These are phyloP conservation scores for Prunella himalayana DNA, from an alignment of 2,113 vertebrate species.

Conservation along the genomic window DNA sequence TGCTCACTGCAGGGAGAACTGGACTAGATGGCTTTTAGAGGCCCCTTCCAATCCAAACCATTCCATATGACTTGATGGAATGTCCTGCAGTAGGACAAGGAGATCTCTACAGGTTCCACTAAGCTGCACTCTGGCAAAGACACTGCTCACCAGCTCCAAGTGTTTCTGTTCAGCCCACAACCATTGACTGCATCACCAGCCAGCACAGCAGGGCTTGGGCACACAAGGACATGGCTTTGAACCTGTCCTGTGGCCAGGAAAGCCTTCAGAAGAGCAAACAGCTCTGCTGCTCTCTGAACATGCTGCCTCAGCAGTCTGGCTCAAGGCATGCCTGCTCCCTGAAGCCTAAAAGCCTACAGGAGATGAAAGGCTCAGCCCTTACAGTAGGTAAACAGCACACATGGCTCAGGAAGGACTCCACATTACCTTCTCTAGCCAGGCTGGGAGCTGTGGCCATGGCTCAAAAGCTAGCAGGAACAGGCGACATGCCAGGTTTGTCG, in stretches of 20 bases:
- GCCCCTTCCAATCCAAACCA: background rate
- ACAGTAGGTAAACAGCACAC: background rate
- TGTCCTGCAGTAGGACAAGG: background rate
- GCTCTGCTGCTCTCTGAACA: background rate
- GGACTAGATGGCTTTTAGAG: background rate
- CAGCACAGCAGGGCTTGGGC: background rate
- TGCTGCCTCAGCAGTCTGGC: background rate
- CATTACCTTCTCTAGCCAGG: background rate
- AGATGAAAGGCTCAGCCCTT: background rate
- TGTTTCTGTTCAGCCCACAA: background rate
- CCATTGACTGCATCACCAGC: background rate
- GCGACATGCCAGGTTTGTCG: fast-evolving
- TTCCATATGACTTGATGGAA: background rate
- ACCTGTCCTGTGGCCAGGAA: background rate
- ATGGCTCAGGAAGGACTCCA: background rate
- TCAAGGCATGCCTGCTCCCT: background rate
- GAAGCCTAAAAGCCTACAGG: background rate
- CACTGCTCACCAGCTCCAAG: background rate
- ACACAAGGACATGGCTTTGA: background rate
- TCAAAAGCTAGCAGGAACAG: constrained; percentile 4
- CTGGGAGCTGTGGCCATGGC: background rate
- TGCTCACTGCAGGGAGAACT: fast-evolving
- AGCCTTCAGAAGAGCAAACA: background rate
- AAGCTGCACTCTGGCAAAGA: background rate
- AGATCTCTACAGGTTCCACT: background rate